Base-by-base conservation (phyloP, 2,797 vertebrate genomes). In the Meriones psammophilus region DNA sequence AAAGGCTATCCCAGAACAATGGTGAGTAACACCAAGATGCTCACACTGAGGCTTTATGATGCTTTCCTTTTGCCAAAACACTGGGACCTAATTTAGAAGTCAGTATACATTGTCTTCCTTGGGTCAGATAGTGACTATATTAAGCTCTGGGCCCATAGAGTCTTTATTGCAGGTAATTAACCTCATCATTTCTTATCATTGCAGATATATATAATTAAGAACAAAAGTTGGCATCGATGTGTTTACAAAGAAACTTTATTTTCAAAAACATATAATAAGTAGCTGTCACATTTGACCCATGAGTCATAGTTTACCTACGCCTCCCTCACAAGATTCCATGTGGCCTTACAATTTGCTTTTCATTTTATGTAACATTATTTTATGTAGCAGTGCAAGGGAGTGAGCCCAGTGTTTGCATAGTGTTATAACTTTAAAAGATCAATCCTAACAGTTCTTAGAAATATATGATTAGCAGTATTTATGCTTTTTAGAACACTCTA, bases 11-110 rank as follows among this genome's bases (percentile, higher is more conserved):
- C 28, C 39, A 84, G 78, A 86, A 42, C 24, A 68, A 50, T 28
- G 79, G 20, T 7, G 20, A 5, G 62, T 73, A 73, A 76, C 9
- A 33, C 81, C 68, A 9, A 69, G 8, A 64, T 50, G 15, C 30
- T 88, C 68, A 88, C 36, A 91, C 6, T 22, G 28, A 95, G 58
- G 86, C 36, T 60, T 86, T 94, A 92, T 46, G 42, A 73, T 74
- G 46, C 22, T 10, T 92, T 88, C 39, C 74, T 68, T 96, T 96
- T 95, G n/a, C 42, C 79, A 87, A 78, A 91, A 88, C 68, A 26
- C 66, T 94, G 54, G 86, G 10, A 64, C 56, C 50, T 77, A 88
- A 91, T 56, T 87, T 39, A 91, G 30, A 66, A 30, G 60, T 91
- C 69, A 91, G 24, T 60, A 77, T 77, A 77, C 7, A 83, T 85